Percentiles rank a stretch among this genome's conserved stretches.
These are phyloP conservation scores for Drosophila parvula DNA, from an alignment of 1,140 invertebrate genomes.

Conservation along the genomic window DNA sequence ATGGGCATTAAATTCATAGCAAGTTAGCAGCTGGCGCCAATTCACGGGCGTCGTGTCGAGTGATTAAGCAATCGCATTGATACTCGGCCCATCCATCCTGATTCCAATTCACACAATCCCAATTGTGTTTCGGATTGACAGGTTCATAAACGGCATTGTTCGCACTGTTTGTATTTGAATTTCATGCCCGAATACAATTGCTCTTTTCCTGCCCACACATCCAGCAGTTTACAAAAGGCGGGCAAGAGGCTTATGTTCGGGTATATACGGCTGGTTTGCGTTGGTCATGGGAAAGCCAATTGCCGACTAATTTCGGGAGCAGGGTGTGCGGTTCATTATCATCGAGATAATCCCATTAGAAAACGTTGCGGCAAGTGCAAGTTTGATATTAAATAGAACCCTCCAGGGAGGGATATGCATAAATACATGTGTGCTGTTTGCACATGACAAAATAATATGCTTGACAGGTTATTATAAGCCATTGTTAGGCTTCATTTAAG, in stretches of 20 bases:
- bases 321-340: slow-evolving; percentile 73
- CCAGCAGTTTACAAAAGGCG: slow-evolving; percentile 41
- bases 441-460: slow-evolving; percentile 22
- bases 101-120: slow-evolving; percentile 70
- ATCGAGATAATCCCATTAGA: slow-evolving; percentile 65
- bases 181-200: slow-evolving; percentile 77
- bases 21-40: slow-evolving; percentile 79
- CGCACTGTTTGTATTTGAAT: slow-evolving; percentile 79
- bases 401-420: slow-evolving; percentile 20
- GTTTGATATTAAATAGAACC: slow-evolving; percentile 24
- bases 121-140: slow-evolving; percentile 79
- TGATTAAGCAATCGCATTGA: slow-evolving; percentile 74
- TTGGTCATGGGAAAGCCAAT: slow-evolving; percentile 78
- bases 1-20: slow-evolving; percentile 53
- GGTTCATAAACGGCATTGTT: slow-evolving; percentile 81
- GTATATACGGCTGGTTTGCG: slow-evolving; percentile 53
- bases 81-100: slow-evolving; percentile 48
- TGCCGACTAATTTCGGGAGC: slow-evolving; percentile 34
- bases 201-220: slow-evolving; percentile 71
- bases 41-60: slow-evolving; percentile 59
- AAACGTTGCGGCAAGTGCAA: slow-evolving; percentile 58
- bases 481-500: not conserved
- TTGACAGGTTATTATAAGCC: slow-evolving; percentile 4
- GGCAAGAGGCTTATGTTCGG: slow-evolving; percentile 67
- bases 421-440: slow-evolving; percentile 24